Percentiles rank a stretch among this genome's conserved stretches.
Evolutionary conservation across 2,888 invertebrate genomes (phyloP).

Genomic region (Epinotia nisella): DNA sequence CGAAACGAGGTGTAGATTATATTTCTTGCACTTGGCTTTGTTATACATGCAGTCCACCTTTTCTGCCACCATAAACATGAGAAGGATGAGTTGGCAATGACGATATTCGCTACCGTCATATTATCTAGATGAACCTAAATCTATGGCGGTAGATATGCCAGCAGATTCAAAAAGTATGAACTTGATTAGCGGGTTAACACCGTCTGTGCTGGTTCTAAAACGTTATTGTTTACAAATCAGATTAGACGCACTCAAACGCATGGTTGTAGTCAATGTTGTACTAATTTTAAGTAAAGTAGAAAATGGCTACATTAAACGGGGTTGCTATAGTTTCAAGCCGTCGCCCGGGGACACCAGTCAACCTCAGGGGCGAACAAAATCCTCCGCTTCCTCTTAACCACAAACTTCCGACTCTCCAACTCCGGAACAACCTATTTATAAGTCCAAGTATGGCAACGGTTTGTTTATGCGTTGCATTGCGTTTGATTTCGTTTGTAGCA

Average conservation of each 20-base stretch:
- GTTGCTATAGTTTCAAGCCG: not conserved
- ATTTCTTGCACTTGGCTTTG: too few species aligned
- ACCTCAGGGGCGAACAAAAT: slow-evolving; percentile 36
- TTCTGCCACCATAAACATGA: too few species aligned
- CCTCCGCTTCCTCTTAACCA: slow-evolving; percentile 36
- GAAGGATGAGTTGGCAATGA: too few species aligned
- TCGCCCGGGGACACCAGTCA: slow-evolving; percentile 7
- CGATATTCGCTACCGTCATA: not conserved
- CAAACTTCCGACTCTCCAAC: slow-evolving; percentile 38
- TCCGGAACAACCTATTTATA: slow-evolving; percentile 32
- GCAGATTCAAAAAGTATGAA: slow-evolving; percentile 4
- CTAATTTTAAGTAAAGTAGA: not conserved
- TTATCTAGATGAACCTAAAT: not conserved
- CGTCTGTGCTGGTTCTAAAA: slow-evolving; percentile 5
- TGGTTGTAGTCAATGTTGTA: not conserved
- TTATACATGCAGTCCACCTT: too few species aligned
- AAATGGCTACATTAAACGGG: not conserved
- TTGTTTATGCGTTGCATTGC: slow-evolving; percentile 6
- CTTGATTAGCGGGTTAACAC: not conserved
- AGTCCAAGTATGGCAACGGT: slow-evolving; percentile 9
- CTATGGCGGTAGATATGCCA: not conserved
- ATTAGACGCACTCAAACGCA: not conserved
- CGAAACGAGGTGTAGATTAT: not conserved
- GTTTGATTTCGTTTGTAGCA: slow-evolving; percentile 12
- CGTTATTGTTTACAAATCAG: not conserved